Evolutionary conservation across 2,888 invertebrate species (phyloP).

Genomic region (Caenorhabditis sp.): DNA sequence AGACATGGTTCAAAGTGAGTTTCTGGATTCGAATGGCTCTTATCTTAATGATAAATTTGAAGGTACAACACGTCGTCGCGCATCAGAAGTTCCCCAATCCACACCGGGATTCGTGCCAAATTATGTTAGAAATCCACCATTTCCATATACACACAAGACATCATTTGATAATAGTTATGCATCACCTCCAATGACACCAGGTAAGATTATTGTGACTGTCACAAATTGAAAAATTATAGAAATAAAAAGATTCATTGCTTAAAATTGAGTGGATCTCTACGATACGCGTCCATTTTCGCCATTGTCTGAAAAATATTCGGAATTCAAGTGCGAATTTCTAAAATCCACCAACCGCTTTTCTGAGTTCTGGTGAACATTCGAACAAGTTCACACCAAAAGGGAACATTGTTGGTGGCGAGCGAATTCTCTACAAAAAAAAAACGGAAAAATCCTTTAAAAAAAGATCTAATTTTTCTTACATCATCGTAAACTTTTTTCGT

Average conservation of each 20-base stretch:
- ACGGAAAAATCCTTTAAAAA: not conserved
- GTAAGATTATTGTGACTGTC: not conserved
- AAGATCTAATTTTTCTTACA: not conserved
- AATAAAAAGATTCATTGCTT: not conserved
- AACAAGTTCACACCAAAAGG: not conserved
- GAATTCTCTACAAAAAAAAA: not conserved
- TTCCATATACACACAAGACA: constrained; percentile 47
- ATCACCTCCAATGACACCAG: constrained; percentile 7
- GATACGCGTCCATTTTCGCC: not conserved
- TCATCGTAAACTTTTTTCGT: not conserved
- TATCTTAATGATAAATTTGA: too few species aligned
- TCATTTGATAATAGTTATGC: constrained; percentile 33
- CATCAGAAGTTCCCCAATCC: constrained; percentile 16
- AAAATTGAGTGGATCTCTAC: not conserved
- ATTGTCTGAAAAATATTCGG: not conserved
- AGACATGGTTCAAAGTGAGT: constrained; percentile 35
- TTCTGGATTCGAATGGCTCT: too few species aligned
- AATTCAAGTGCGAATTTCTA: not conserved
- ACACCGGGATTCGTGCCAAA: constrained; percentile 40
- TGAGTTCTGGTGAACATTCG: not conserved
- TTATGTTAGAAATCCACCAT: constrained; percentile 48
- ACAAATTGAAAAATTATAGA: not conserved
- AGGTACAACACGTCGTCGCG: constrained; percentile 21
- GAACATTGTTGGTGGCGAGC: not conserved
- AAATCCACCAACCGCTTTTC: not conserved